Evolutionary conservation across 2,888 invertebrate genomes (phyloP), one percentile per base, ranked within the genome.

Genomic region (Eupithecia dodoneata): DNA sequence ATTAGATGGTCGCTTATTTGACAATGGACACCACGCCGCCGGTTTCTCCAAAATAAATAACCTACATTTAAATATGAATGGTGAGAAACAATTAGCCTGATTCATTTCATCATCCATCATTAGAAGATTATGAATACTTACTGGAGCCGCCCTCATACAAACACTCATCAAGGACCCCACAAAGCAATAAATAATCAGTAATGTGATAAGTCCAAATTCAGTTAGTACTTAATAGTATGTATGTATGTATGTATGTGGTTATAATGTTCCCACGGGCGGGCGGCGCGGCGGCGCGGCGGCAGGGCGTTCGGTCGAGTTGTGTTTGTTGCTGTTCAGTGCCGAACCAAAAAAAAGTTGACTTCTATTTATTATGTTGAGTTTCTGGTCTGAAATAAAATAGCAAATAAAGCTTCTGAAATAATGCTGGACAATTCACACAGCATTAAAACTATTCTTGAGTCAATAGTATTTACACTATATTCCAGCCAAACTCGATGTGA

Each of bases 201-300:
- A 69, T 69, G 45, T 67, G 45, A 69, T 69, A 69, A 18, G 45
- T 44, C n/a, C 67, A 69, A 66, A 63, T 12, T 63, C 42, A 42
- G 66, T 15, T 42, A 30, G 30, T 30, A n/a, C n/a, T n/a, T n/a
- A 30, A 30, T 30, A 30, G 30, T 30, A 30, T 30, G 30, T 30
- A 30, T 30, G 1, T 30, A 9, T 3, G 44, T 9, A 44, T n/a
- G n/a, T 63, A 4, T 30, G 5, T 65, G 12, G 67, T 67, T 67
- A 15, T 4, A 44, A 67, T 15, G 42, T 67, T 67, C 67, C 67
- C 67, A 67, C 67, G 67, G n/a, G 9, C 4, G n/a, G n/a, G n/a
- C n/a, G n/a, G n/a, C n/a, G n/a, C n/a, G n/a, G n/a, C n/a, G n/a
- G n/a, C n/a, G n/a, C n/a, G n/a, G n/a, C n/a, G 30, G 30, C 30